Conservation (phyloP, 2,113 vertebrate genomes). For the Otocyon megalotis region DNA sequence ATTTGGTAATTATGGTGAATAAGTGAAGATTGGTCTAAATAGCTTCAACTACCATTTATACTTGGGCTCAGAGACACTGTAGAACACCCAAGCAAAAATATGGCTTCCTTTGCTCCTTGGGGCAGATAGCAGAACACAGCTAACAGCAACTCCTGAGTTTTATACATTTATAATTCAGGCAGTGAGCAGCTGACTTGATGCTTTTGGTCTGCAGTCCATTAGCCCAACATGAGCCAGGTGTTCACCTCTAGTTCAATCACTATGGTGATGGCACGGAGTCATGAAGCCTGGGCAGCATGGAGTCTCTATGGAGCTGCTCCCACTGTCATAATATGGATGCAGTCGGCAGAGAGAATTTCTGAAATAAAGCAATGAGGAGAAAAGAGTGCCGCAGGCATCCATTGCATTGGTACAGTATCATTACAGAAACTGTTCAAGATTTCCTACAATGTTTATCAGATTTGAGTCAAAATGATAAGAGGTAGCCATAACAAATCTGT, state of each 20-base stretch:
- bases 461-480: background rate
- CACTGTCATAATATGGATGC: background rate
- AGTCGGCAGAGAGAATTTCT: background rate
- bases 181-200: background rate
- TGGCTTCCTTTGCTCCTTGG: background rate
- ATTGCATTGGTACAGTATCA: background rate
- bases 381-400: background rate
- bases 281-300: background rate
- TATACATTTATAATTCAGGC: background rate
- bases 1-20: background rate
- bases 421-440: background rate
- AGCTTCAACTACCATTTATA: background rate
- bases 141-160: background rate
- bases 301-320: background rate
- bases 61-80: background rate
- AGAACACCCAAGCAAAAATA: background rate
- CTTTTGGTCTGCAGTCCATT: background rate
- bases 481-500: background rate
- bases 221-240: background rate
- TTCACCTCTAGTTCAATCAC: background rate
- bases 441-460: background rate
- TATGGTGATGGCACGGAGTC: too few species aligned
- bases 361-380: background rate
- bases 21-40: background rate
- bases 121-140: background rate